These are phyloP conservation scores for Parnassius smintheus DNA, from an alignment of 2,888 invertebrate species.

Conservation along the genomic window DNA sequence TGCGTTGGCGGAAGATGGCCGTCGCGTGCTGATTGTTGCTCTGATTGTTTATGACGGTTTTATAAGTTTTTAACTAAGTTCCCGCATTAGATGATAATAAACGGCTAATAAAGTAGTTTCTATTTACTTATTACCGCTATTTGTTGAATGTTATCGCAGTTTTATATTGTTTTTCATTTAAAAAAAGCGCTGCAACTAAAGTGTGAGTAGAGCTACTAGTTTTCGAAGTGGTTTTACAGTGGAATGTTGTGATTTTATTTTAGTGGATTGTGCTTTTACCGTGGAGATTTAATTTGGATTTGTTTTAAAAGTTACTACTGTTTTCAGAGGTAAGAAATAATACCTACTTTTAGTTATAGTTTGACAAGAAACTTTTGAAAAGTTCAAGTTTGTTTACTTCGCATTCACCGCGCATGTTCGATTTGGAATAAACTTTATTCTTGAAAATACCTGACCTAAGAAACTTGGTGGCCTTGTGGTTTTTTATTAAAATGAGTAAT, in stretches of 20 bases:
- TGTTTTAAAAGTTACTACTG: constrained; percentile 38
- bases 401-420: constrained; percentile 68
- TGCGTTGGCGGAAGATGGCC: constrained; percentile 77
- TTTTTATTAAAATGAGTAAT: background rate
- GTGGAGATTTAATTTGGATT: constrained; percentile 48
- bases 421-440: constrained; percentile 38
- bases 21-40: constrained; percentile 74
- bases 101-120: constrained; percentile 49
- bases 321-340: constrained; percentile 56
- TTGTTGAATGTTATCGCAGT: constrained; percentile 46
- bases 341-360: constrained; percentile 28
- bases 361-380: constrained; percentile 54
- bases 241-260: constrained; percentile 75
- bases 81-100: constrained; percentile 45
- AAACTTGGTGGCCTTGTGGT: constrained; percentile 8
- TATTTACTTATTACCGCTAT: constrained; percentile 40
- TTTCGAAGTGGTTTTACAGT: constrained; percentile 65
- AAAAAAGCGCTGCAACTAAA: constrained; percentile 62
- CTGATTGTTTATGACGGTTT: constrained; percentile 70
- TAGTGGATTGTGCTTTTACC: constrained; percentile 67
- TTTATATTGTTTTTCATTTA: constrained; percentile 58
- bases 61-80: constrained; percentile 64
- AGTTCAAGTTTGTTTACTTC: constrained; percentile 72
- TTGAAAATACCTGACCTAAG: constrained; percentile 25
- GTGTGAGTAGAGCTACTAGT: constrained; percentile 69